A percentile compares a stretch with the other conserved stretches of the same genome.
Conservation (phyloP, 2,888 invertebrate genomes). For the Tetragonula carbonaria region DNA sequence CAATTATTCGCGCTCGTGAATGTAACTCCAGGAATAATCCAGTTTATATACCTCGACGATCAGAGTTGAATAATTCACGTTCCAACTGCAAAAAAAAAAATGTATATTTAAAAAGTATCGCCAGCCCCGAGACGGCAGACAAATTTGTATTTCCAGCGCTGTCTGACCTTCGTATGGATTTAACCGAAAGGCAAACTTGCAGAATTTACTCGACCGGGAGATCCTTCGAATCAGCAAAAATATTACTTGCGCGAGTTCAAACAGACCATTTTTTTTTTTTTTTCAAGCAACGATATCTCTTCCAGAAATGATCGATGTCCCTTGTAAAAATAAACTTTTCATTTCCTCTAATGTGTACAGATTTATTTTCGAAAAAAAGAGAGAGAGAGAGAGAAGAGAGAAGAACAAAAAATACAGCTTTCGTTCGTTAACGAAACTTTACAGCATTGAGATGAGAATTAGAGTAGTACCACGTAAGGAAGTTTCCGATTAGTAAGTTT, state of each 20-base stretch:
- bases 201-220: not conserved
- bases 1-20: no score
- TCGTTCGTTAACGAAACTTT: not conserved
- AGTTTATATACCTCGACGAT: no score
- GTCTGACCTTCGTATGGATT: not conserved
- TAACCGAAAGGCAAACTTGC: not conserved
- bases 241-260: not conserved
- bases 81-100: no score
- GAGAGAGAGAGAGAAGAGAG: no score
- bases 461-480: not conserved
- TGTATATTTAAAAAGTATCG: no score
- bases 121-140: no score
- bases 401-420: no score
- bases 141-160: no score
- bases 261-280: not conserved
- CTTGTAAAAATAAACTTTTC: not conserved
- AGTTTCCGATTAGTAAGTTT: not conserved
- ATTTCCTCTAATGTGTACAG: not conserved
- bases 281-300: not conserved
- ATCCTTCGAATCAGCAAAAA: not conserved
- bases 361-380: not conserved
- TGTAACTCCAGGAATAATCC: no score
- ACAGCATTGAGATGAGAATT: not conserved
- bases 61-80: no score
- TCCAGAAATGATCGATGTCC: not conserved